Evolutionary conservation across 2,888 invertebrate species (phyloP).

Genomic region (Eupithecia abbreviata): DNA sequence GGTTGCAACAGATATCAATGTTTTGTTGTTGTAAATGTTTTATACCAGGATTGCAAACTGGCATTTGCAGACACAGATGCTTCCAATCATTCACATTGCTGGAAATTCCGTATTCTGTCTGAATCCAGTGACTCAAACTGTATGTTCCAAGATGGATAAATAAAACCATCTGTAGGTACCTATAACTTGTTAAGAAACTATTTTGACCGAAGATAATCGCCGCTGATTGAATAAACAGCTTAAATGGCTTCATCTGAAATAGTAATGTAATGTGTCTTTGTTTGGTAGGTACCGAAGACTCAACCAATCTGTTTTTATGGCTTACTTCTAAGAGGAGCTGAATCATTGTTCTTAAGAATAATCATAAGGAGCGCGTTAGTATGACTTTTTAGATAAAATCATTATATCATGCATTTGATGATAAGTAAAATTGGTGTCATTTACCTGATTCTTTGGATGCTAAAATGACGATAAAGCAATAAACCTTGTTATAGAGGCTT

Average conservation of each 20-base stretch:
- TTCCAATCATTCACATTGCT: not conserved
- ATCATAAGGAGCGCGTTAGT: slow-evolving; percentile 18
- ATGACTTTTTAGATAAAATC: not conserved
- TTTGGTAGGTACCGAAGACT: slow-evolving; percentile 11
- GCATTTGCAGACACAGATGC: not conserved
- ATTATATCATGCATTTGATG: not conserved
- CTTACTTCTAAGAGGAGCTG: slow-evolving; percentile 26
- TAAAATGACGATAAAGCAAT: not conserved
- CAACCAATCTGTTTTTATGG: slow-evolving; percentile 25
- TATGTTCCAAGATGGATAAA: too few relatives aligned
- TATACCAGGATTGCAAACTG: not conserved
- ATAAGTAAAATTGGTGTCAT: not conserved
- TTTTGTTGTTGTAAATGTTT: slow-evolving; percentile 29
- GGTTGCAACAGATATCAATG: slow-evolving; percentile 48
- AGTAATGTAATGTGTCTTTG: slow-evolving; percentile 13
- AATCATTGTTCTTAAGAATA: slow-evolving; percentile 34
- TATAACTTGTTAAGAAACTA: not conserved
- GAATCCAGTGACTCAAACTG: too few relatives aligned
- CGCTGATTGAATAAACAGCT: slow-evolving; percentile 15
- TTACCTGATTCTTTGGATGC: not conserved
- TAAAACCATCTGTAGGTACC: not conserved
- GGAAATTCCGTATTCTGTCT: not conserved
- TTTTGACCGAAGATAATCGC: slow-evolving; percentile 20
- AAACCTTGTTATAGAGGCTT: not conserved
- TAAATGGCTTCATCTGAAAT: slow-evolving; percentile 2